Evolutionary conservation across 2,888 invertebrate genomes (phyloP).

Genomic region (Nomada fucata): DNA sequence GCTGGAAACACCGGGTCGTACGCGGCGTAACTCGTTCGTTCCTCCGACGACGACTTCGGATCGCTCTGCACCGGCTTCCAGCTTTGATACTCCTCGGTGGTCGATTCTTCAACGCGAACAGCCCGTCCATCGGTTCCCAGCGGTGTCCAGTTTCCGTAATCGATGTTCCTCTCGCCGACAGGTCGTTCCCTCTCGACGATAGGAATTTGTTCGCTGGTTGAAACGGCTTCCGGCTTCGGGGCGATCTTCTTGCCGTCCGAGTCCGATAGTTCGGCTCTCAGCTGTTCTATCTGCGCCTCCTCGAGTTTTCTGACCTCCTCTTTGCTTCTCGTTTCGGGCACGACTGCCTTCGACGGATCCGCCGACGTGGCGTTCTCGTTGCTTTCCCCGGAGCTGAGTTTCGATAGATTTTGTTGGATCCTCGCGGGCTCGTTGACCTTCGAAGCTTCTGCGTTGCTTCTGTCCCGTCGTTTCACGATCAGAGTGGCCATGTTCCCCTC

Average conservation of each 20-base stretch:
- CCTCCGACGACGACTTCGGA: constrained; percentile 84
- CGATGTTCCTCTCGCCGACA: constrained; percentile 54
- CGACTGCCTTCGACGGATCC: background rate
- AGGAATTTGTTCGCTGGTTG: constrained; percentile 17
- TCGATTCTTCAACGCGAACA: constrained; percentile 56
- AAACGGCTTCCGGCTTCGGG: constrained; percentile 5
- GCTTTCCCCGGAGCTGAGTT: too few species aligned
- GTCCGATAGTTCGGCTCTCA: constrained; percentile 60
- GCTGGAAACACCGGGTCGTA: constrained; percentile 37
- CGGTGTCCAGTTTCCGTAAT: constrained; percentile 79
- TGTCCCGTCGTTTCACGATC: constrained; percentile 89
- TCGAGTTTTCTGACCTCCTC: constrained; percentile 66
- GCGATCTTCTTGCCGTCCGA: constrained; percentile 51
- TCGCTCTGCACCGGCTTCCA: constrained; percentile 86
- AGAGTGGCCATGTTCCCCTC: constrained; percentile 91
- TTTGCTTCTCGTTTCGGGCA: constrained; percentile 37
- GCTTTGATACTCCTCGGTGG: constrained; percentile 70
- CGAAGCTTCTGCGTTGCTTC: constrained; percentile 71
- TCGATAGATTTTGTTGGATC: background rate
- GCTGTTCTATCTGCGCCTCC: constrained; percentile 70
- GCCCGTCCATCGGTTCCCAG: constrained; percentile 71
- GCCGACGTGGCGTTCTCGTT: background rate
- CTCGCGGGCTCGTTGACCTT: constrained; percentile 46
- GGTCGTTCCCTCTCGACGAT: constrained; percentile 17
- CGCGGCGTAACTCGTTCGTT: constrained; percentile 62